Percentiles rank a stretch among this genome's conserved stretches.
phyloP scores from a whole-genome alignment of 2,888 invertebrate genomes.

The Melanostoma scalare region DNA sequence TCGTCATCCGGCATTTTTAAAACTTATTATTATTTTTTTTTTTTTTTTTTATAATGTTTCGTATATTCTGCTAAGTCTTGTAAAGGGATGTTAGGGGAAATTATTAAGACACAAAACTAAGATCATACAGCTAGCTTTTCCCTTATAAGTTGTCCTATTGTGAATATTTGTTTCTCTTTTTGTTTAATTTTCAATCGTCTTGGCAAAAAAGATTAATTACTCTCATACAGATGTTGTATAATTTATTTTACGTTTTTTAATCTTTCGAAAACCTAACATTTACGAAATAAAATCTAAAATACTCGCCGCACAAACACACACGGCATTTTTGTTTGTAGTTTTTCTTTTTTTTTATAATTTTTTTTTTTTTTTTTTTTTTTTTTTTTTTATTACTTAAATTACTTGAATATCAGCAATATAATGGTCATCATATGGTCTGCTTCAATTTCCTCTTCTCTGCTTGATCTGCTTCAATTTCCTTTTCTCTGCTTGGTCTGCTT shows the following conservation, averaged over 20 bases:
- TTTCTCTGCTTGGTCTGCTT: no score
- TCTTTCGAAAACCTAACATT: slow-evolving; percentile 68
- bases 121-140: slow-evolving; percentile 31
- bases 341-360: slow-evolving; percentile 26
- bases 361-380: slow-evolving; percentile 14
- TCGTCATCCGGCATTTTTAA: no score
- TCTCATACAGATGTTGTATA: slow-evolving; percentile 44
- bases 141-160: slow-evolving; percentile 50
- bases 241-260: slow-evolving; percentile 31
- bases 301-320: slow-evolving; percentile 59
- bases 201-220: slow-evolving; percentile 48
- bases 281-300: slow-evolving; percentile 70
- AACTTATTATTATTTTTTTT: no score
- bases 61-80: slow-evolving; percentile 68
- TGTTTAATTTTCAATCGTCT: slow-evolving; percentile 50
- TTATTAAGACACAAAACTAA: slow-evolving; percentile 57
- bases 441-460: no score
- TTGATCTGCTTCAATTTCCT: no score
- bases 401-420: no score
- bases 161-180: slow-evolving; percentile 17
- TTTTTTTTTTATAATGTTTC: slow-evolving; percentile 62
- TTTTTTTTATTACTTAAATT: no score
- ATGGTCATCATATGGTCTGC: no score
- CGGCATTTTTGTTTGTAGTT: slow-evolving; percentile 36
- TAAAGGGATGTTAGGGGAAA: slow-evolving; percentile 33